Percentiles rank a stretch among this genome's conserved stretches.
These are phyloP conservation scores for Petrosia ficiformis DNA, from an alignment of 37 sponge, comb jelly and placozoan genomes.

Conservation along the genomic window DNA sequence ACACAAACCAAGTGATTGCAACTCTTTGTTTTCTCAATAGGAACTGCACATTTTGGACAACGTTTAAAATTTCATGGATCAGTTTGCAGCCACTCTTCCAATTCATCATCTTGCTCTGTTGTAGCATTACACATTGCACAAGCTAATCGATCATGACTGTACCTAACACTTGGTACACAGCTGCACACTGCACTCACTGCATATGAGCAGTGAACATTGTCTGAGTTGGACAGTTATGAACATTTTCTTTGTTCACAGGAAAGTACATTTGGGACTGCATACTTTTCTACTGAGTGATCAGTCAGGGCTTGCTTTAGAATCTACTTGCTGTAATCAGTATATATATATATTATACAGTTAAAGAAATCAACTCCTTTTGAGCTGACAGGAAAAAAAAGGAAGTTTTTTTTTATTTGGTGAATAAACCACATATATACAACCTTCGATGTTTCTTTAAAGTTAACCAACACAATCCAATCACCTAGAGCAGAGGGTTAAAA, in stretches of 20 bases:
- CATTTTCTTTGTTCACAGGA: slow-evolving; percentile 6
- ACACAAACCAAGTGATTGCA: slow-evolving; percentile 45
- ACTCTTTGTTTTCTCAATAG: slow-evolving; percentile 60
- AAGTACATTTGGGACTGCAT: too few relatives aligned
- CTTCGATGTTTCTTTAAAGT: too few relatives aligned
- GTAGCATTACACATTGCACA: slow-evolving; percentile 33
- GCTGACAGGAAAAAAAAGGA: too few relatives aligned
- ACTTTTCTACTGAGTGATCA: too few relatives aligned
- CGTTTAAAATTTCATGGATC: slow-evolving; percentile 24
- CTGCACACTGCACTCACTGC: slow-evolving; percentile 38
- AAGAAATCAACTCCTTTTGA: too few relatives aligned
- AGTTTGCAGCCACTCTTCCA: slow-evolving; percentile 36
- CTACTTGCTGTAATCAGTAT: too few relatives aligned
- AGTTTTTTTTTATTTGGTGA: too few relatives aligned
- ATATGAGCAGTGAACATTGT: slow-evolving; percentile 25
- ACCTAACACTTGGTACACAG: slow-evolving; percentile 48
- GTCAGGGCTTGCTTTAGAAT: too few relatives aligned
- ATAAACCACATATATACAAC: too few relatives aligned
- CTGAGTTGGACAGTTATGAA: slow-evolving; percentile 55
- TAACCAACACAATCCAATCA: too few relatives aligned
- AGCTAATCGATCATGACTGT: slow-evolving; percentile 41
- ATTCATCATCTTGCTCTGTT: neutral
- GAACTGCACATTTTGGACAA: slow-evolving; percentile 58
- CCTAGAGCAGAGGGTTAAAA: too few relatives aligned
- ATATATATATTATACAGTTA: too few relatives aligned